phyloP scores from a whole-genome alignment of 1,140 invertebrate species.

The Vanessa atalanta region DNA sequence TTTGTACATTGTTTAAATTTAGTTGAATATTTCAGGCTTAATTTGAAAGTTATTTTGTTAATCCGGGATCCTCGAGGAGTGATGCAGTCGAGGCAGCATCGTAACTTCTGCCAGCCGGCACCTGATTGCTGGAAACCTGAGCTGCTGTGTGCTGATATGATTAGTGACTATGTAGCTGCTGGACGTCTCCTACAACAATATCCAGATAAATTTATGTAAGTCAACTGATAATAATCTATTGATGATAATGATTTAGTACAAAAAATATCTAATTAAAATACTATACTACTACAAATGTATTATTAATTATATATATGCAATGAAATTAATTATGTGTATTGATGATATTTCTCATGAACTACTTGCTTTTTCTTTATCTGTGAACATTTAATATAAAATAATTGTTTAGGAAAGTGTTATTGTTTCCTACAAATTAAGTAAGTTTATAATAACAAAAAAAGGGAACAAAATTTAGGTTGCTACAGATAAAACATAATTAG shows the following conservation, averaged over 20 bases:
- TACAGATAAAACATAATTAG: constrained; percentile 5
- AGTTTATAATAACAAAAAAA: background rate
- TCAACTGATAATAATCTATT: constrained; percentile 6
- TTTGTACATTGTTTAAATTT: background rate
- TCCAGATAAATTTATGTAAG: constrained; percentile 87
- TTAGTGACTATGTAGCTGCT: constrained; percentile 90
- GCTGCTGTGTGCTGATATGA: constrained; percentile 90
- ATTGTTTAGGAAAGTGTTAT: no score
- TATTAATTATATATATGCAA: no score
- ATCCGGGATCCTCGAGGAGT: constrained; percentile 93
- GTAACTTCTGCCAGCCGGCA: constrained; percentile 91
- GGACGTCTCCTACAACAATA: constrained; percentile 84
- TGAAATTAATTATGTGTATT: no score
- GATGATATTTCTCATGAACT: no score
- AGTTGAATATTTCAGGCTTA: constrained; percentile 81
- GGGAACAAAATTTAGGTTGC: no score
- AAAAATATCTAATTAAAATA: no score
- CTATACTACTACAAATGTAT: no score
- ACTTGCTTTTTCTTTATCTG: no score
- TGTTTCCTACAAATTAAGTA: background rate
- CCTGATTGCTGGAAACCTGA: constrained; percentile 90
- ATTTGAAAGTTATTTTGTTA: constrained; percentile 88
- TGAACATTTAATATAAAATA: no score
- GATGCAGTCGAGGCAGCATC: constrained; percentile 90
- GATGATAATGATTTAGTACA: background rate